These are phyloP conservation scores for Chaetogeoica ovagalla DNA, from an alignment of 2,888 invertebrate species.

Conservation along the genomic window DNA sequence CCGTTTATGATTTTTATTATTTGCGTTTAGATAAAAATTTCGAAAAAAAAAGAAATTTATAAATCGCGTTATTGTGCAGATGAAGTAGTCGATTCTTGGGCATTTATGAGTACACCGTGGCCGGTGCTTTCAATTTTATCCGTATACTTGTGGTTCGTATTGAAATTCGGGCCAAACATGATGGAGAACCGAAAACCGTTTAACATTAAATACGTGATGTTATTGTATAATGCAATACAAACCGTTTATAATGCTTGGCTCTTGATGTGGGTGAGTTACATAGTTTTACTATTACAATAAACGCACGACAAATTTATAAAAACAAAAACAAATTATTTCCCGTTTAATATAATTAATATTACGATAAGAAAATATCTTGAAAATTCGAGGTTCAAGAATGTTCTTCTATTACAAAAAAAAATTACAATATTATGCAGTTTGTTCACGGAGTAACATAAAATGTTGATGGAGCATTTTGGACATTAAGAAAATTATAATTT, in stretches of 20 bases:
- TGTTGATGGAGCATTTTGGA: no score
- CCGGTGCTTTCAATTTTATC: constrained; percentile 53
- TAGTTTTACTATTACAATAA: neutral
- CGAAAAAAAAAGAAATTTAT: neutral
- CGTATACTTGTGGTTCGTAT: constrained; percentile 55
- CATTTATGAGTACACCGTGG: constrained; percentile 55
- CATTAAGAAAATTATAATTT: no score
- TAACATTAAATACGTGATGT: constrained; percentile 55
- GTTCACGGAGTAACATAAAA: no score
- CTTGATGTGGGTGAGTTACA: constrained; percentile 54
- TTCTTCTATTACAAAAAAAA: no score
- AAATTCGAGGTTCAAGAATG: no score
- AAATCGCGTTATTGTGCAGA: constrained; percentile 50
- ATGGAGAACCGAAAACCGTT: constrained; percentile 55
- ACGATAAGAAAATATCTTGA: no score
- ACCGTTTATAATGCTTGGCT: constrained; percentile 55
- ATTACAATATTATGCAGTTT: no score
- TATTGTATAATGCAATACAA: constrained; percentile 56
- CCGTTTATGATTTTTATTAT: neutral
- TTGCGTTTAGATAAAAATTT: neutral
- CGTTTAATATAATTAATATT: no score
- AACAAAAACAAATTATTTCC: no score
- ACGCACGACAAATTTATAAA: no score
- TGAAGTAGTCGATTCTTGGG: constrained; percentile 55
- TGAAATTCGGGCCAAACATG: constrained; percentile 55